phyloP scores from a whole-genome alignment of 2,888 invertebrate genomes.

The Cynaeus angustus region DNA sequence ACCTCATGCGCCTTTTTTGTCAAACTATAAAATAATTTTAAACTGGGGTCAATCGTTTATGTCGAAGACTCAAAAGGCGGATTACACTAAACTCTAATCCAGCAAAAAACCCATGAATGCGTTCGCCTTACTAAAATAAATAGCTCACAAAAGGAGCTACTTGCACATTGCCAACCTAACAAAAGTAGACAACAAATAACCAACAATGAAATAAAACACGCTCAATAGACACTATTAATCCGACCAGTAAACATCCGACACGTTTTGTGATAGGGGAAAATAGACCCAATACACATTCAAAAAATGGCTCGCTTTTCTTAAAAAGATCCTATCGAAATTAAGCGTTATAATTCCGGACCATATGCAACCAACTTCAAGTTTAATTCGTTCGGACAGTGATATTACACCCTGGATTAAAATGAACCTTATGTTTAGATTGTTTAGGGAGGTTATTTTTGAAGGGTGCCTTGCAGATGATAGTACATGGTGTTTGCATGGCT shows the following conservation, averaged over 20 bases:
- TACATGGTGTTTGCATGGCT: slow-evolving; percentile 70
- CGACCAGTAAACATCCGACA: slow-evolving; percentile 70
- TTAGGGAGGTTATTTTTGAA: slow-evolving; percentile 48
- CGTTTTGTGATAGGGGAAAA: slow-evolving; percentile 58
- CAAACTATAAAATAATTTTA: slow-evolving; percentile 39
- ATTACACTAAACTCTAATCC: slow-evolving; percentile 68
- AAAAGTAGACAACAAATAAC: slow-evolving; percentile 71
- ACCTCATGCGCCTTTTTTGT: slow-evolving; percentile 21
- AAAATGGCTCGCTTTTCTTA: slow-evolving; percentile 43
- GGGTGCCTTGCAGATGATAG: slow-evolving; percentile 63
- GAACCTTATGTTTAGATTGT: slow-evolving; percentile 52
- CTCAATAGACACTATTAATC: slow-evolving; percentile 72
- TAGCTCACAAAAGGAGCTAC: slow-evolving; percentile 70
- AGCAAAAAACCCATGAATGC: slow-evolving; percentile 69
- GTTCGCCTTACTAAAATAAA: slow-evolving; percentile 71
- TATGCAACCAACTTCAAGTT: slow-evolving; percentile 65
- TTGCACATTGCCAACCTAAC: slow-evolving; percentile 71
- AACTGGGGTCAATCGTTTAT: slow-evolving; percentile 41
- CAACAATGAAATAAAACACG: slow-evolving; percentile 73
- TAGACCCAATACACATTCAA: slow-evolving; percentile 51
- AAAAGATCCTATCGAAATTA: slow-evolving; percentile 53
- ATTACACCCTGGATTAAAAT: slow-evolving; percentile 60
- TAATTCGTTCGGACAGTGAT: slow-evolving; percentile 71
- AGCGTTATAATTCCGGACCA: slow-evolving; percentile 69
- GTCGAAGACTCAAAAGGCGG: slow-evolving; percentile 59